These are phyloP conservation scores for Cyclina sinensis DNA, from an alignment of 1,140 invertebrate genomes.

Conservation along the genomic window DNA sequence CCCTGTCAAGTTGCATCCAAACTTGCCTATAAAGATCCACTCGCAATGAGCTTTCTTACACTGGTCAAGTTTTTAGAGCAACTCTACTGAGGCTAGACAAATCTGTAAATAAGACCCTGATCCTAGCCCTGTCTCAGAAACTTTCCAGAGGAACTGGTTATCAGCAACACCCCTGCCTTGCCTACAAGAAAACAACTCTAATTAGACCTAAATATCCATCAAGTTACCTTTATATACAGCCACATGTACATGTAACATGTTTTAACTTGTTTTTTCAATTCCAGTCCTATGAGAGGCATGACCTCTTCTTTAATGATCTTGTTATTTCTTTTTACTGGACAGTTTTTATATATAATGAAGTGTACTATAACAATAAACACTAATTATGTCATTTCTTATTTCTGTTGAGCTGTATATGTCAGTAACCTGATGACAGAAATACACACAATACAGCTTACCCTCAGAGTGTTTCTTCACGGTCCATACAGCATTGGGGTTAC, in stretches of 20 bases:
- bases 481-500: conserved; percentile 99
- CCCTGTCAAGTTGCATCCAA: background rate
- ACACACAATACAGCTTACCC: conserved; percentile 89
- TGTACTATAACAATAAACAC: too few species aligned
- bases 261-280: too few species aligned
- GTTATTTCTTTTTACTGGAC: too few species aligned
- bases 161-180: background rate
- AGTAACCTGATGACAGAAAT: conserved; percentile 1
- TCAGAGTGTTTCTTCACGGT: conserved; percentile 98
- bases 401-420: background rate
- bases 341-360: too few species aligned
- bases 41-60: background rate
- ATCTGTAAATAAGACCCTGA: conserved; percentile 7
- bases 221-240: background rate
- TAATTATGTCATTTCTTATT: too few species aligned
- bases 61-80: conserved; percentile 27
- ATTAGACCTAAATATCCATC: background rate
- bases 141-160: background rate
- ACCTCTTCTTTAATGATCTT: too few species aligned
- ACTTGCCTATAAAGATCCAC: conserved; percentile 38
- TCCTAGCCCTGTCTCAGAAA: background rate
- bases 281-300: too few species aligned
- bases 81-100: background rate
- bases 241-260: too few species aligned
- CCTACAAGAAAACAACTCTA: background rate